Percentiles rank a stretch among this genome's conserved stretches.
phyloP scores from a whole-genome alignment of 2,888 invertebrate species.

The Hypercompe scribonia region DNA sequence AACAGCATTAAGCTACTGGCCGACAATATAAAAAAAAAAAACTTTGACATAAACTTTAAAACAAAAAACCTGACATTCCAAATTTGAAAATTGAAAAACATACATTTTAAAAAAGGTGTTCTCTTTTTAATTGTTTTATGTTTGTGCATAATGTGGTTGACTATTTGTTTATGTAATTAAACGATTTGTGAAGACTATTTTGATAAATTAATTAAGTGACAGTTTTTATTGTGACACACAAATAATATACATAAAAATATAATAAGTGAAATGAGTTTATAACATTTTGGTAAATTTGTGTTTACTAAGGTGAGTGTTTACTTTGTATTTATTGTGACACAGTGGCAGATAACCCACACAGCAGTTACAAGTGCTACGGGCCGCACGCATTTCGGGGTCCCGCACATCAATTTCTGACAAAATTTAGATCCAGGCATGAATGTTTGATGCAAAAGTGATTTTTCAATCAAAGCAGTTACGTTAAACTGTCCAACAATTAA shows the following conservation, averaged over 20 bases:
- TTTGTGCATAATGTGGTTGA: neutral
- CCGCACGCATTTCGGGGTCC: too few relatives aligned
- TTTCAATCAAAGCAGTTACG: too few relatives aligned
- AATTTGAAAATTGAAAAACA: neutral
- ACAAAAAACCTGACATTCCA: neutral
- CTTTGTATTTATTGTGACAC: slow-evolving; percentile 14
- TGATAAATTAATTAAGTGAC: neutral
- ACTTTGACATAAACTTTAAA: neutral
- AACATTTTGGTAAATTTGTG: slow-evolving; percentile 20
- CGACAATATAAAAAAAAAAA: neutral
- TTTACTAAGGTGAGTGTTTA: slow-evolving; percentile 38
- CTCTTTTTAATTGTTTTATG: neutral
- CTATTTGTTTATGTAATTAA: neutral
- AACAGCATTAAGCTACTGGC: neutral
- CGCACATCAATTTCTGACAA: too few relatives aligned
- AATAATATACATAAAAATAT: slow-evolving; percentile 9
- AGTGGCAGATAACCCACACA: too few relatives aligned
- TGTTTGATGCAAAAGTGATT: too few relatives aligned
- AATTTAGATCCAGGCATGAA: too few relatives aligned
- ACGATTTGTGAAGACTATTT: neutral
- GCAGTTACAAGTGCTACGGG: too few relatives aligned
- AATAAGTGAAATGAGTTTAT: slow-evolving; percentile 21
- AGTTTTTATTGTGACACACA: neutral
- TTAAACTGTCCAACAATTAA: too few relatives aligned
- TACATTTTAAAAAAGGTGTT: neutral